Evolutionary conservation across 1,140 invertebrate species (phyloP), one percentile per base, ranked within the genome.

Genomic region (Rhyacophila brunnea): DNA sequence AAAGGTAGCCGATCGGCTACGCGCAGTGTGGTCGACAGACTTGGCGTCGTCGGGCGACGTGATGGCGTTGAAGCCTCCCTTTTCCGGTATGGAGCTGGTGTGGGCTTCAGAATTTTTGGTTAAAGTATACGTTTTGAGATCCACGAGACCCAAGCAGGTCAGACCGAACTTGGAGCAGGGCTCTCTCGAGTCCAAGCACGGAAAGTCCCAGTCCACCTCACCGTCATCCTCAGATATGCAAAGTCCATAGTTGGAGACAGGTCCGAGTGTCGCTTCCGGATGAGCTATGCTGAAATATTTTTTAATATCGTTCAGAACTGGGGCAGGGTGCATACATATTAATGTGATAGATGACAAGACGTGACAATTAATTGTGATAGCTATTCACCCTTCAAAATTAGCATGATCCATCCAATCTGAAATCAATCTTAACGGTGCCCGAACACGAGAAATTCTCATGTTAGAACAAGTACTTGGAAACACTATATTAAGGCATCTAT

Each of bases 171-270:
- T 97, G 2, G 88, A 87, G 61, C 96, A 89, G 13, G 85, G 86
- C 78, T 98, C 95, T 66, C 84, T 84, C 9, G 86, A 83, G 72
- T 96, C 94, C 2, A 98, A 80, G 66, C 88, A 89, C 1, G 95
- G 93, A 72, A 98, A 97, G 66, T 96, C 95, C 74, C 84, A 86
- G 74, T 95, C 93, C 34, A 96, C 91, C 77, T 96, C 95, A n/a
- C 95, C 95, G 74, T 96, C 94, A 70, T 98, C 95, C 80, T 98
- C 95, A 13, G 91, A 93, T 68, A 97, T 94, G 69, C 92, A 93
- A 36, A 98, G 77, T 40, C 90, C 90, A 75, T 93, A 96, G 65
- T 86, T 81, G 36, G 80, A 74, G 2, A 86, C 81, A 43, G 81
- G 80, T 62, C 82, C 80, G 10, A 86, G 71, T 34, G 72, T 68